phyloP scores from a whole-genome alignment of 2,113 vertebrate species.

The Aramus guarauna region DNA sequence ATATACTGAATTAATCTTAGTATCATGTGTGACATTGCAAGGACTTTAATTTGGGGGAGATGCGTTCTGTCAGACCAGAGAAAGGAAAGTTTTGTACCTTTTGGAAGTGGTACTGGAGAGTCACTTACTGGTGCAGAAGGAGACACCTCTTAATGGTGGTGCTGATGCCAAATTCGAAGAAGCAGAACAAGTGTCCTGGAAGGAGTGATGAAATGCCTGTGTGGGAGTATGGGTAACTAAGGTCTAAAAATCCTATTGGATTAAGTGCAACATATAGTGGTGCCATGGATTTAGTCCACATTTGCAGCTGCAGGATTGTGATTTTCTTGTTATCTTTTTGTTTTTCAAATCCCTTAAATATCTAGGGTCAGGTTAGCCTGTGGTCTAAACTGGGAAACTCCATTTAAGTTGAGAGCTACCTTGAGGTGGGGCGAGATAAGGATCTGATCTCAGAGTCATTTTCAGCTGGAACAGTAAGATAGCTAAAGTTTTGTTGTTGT shows the following conservation, averaged over 20 bases:
- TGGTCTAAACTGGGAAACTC: not conserved
- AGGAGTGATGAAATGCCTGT: not conserved
- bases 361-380: not conserved
- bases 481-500: not conserved
- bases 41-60: not conserved
- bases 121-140: slow-evolving; percentile 27
- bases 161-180: not conserved
- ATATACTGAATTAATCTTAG: slow-evolving; percentile 2
- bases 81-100: not conserved
- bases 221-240: not conserved
- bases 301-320: not conserved
- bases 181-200: not conserved
- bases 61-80: not conserved
- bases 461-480: not conserved
- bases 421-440: not conserved
- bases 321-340: not conserved
- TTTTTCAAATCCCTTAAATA: not conserved
- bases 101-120: not conserved
- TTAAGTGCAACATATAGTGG: not conserved
- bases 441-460: not conserved
- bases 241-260: not conserved
- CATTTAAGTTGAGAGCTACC: not conserved
- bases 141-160: not conserved
- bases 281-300: not conserved
- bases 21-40: not conserved